Evolutionary conservation across 1,140 invertebrate genomes (phyloP), one percentile per base, ranked within the genome.

Genomic region (Pseudomyrmex pallidus): DNA sequence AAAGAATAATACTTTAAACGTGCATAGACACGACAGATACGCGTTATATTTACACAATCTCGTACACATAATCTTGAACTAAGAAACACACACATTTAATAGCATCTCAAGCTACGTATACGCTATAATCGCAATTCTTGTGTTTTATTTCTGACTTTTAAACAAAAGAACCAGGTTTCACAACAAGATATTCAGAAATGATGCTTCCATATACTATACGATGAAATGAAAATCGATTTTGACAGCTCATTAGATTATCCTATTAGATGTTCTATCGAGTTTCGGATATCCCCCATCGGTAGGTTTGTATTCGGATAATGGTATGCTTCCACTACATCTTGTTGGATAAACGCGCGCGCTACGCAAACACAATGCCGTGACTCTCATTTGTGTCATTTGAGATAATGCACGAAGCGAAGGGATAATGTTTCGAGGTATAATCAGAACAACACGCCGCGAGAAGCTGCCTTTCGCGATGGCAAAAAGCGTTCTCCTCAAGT

Each of bases 401-500:
- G 54, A 72, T 80, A 80, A 80, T 70, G 22, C 54, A 72, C 44
- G 64, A 59, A 54, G 50, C 50, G 13, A 54, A 48, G n/a, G 7
- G 56, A 80, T 80, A 80, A 78, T 46, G 20, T 80, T 70, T 20
- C 54, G 44, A 20, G 54, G n/a, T 46, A 72, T 50, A 72, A 70
- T 50, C 44, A 48, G 61, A 72, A 80, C 12, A 22, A 59, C 25
- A n/a, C 12, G 4, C 4, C 46, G 35, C 59, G 59, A 20, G 15
- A 57, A 44, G 25, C 35, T n/a, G 35, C 17, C 2, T 17, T 4
- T 5, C 8, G 50, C 44, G 20, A 48, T 67, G 63, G 68, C 68
- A 50, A 59, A 48, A 48, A 54, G 20, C 12, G 4, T 35, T 66
- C n/a, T 48, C 52, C 35, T 3, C 35, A 67, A 67, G 56, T 44